Conservation (phyloP, 2,113 vertebrate genomes). For the Corythoichthys intestinalis region DNA sequence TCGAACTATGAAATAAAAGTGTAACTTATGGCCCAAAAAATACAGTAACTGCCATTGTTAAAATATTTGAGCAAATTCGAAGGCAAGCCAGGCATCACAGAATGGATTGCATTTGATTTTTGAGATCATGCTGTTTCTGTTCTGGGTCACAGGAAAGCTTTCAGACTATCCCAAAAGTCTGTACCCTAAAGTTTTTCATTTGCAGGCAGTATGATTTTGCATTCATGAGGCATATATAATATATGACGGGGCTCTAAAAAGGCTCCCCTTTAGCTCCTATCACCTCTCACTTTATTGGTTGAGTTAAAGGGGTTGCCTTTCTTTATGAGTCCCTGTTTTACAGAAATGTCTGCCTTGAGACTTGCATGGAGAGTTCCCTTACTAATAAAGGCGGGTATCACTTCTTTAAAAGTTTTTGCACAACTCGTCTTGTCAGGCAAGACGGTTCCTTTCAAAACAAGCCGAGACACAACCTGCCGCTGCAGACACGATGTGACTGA, state of each 20-base stretch:
- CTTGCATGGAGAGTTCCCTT: neutral
- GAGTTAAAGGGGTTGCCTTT: neutral
- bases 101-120: neutral
- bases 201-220: neutral
- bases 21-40: too few species aligned
- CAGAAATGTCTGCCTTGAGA: neutral
- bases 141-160: neutral
- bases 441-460: neutral
- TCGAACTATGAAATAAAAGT: too few species aligned
- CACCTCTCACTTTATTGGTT: neutral
- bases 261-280: neutral
- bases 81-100: neutral
- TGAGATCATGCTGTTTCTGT: neutral
- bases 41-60: too few species aligned
- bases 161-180: neutral
- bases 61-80: neutral
- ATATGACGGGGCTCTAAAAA: neutral
- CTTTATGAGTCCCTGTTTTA: neutral
- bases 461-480: neutral
- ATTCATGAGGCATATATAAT: neutral
- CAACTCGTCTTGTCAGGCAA: neutral
- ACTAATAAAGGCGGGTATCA: neutral
- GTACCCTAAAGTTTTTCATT: neutral
- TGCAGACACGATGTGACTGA: neutral
- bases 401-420: neutral